Conservation (phyloP, 2,888 invertebrate genomes). For the Zaprionus bogoriensis region DNA sequence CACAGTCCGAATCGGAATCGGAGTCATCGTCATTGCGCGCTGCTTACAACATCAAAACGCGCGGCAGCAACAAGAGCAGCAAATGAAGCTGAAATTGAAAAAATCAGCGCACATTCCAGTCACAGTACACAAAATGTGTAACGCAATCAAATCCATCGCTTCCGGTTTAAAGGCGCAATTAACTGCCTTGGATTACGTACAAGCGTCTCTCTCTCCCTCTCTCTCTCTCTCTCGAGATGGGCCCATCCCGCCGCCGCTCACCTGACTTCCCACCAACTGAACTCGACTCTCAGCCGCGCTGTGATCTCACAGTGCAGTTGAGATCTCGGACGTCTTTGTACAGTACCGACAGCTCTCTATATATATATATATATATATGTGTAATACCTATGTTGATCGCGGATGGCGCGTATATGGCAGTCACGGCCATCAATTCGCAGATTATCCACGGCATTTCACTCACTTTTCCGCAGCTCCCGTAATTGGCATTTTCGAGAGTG, state of each 20-base stretch:
- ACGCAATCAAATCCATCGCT: constrained; percentile 79
- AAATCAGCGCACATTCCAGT: constrained; percentile 79
- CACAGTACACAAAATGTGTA: constrained; percentile 71
- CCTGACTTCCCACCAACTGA: not conserved
- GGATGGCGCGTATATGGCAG: constrained; percentile 45
- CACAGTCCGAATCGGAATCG: constrained; percentile 21
- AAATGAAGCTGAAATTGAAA: constrained; percentile 44
- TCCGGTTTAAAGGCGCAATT: constrained; percentile 78
- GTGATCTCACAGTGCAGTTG: constrained; percentile 38
- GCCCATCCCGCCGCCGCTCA: constrained; percentile 36
- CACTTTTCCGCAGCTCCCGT: constrained; percentile 34
- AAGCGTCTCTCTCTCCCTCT: too few relatives aligned
- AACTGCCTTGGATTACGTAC: constrained; percentile 74
- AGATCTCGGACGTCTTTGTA: constrained; percentile 30
- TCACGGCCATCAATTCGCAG: constrained; percentile 72
- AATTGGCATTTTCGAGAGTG: constrained; percentile 69
- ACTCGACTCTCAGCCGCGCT: not conserved
- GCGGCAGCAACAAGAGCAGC: constrained; percentile 23
- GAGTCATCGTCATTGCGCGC: constrained; percentile 46
- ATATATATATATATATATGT: not conserved
- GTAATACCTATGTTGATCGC: too few relatives aligned
- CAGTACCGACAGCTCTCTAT: constrained; percentile 23
- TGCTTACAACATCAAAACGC: constrained; percentile 38
- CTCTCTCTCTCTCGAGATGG: too few relatives aligned
- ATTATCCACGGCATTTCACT: constrained; percentile 70